phyloP scores from a whole-genome alignment of 2,113 vertebrate genomes.

The Cygnus atratus region DNA sequence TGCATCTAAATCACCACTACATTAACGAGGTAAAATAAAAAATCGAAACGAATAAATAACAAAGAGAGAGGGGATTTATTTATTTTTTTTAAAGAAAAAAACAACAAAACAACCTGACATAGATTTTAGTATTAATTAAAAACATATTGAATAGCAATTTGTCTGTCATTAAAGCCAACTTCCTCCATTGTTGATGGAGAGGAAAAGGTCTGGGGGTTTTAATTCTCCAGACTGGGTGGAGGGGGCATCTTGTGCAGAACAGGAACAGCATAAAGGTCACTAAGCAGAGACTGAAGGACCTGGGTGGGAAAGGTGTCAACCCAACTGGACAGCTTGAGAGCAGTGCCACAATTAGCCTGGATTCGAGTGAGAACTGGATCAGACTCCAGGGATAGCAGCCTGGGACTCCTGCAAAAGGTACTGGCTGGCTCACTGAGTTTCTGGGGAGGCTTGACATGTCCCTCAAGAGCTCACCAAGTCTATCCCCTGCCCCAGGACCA shows the following conservation, averaged over 20 bases:
- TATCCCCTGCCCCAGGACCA: background rate
- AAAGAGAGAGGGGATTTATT: conserved; percentile 1
- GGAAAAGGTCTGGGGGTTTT: background rate
- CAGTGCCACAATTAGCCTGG: background rate
- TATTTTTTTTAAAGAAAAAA: background rate
- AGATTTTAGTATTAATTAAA: conserved; percentile 61
- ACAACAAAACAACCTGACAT: background rate
- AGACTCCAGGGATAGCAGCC: background rate
- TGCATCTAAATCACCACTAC: conserved; percentile 74
- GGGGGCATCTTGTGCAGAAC: background rate
- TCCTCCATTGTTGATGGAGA: background rate
- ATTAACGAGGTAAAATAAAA: conserved; percentile 69
- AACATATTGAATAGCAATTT: background rate
- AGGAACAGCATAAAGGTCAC: background rate
- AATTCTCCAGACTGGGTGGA: background rate
- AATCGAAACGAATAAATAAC: conserved; percentile 54
- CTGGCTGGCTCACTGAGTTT: background rate
- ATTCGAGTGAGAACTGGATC: background rate
- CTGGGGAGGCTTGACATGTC: background rate
- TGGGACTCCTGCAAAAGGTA: background rate
- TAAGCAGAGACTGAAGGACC: background rate
- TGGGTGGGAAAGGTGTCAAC: background rate
- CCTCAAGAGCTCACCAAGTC: background rate
- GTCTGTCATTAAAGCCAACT: background rate
- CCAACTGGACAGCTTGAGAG: background rate